Evolutionary conservation across 2,113 vertebrate genomes (phyloP).

Genomic region (Caloenas nicobarica): DNA sequence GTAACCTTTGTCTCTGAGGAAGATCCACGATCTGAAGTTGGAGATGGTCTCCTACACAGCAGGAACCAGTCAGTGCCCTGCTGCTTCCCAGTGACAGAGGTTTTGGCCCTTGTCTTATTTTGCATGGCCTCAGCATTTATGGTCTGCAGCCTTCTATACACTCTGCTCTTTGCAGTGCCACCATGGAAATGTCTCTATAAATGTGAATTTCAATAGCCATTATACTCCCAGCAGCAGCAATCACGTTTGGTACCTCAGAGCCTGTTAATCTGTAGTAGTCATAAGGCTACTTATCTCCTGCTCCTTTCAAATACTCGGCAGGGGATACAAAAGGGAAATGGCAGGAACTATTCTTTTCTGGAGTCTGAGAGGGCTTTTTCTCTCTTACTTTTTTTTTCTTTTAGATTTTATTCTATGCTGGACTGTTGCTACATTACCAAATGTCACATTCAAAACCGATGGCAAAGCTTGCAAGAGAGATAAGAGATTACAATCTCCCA

Average conservation of each 20-base stretch:
- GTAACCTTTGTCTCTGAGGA: neutral
- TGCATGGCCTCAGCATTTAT: neutral
- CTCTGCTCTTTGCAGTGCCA: constrained; percentile 21
- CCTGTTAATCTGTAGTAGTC: constrained; percentile 61
- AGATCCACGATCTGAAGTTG: neutral
- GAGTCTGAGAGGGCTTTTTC: neutral
- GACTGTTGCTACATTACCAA: constrained; percentile 24
- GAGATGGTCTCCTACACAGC: neutral
- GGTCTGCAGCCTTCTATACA: neutral
- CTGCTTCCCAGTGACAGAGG: neutral
- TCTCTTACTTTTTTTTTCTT: neutral
- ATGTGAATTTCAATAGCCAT: constrained; percentile 61
- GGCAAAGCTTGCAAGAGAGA: constrained; percentile 39
- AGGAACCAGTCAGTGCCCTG: neutral
- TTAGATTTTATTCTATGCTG: neutral
- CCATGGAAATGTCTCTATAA: constrained; percentile 44
- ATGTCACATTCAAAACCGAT: constrained; percentile 39
- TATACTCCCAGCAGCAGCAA: constrained; percentile 49
- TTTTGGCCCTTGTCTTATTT: constrained; percentile 23
- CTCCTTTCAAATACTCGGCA: constrained; percentile 61
- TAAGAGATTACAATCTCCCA: neutral
- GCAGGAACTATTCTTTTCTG: constrained; percentile 49
- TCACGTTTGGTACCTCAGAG: neutral
- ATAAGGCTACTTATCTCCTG: constrained; percentile 69
- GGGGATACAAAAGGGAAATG: constrained; percentile 54